Percentiles rank a stretch among this genome's conserved stretches.
Evolutionary conservation across 2,113 vertebrate species (phyloP).

Genomic region (Nycticorax nycticorax): DNA sequence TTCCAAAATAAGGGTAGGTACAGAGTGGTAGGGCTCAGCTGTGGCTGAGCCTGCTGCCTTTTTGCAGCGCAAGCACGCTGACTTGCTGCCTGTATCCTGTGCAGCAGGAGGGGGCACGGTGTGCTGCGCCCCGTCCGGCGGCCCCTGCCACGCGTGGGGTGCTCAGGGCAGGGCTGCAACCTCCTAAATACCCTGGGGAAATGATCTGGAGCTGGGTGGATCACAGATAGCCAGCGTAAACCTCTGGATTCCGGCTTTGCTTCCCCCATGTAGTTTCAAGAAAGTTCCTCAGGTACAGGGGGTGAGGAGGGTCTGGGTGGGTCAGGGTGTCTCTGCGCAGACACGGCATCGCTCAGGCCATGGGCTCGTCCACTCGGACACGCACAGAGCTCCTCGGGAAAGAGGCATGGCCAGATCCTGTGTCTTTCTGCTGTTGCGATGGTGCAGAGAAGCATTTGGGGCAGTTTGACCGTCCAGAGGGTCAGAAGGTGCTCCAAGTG

Average conservation of each 20-base stretch:
- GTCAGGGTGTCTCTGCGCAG: not conserved
- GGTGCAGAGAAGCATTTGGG: not conserved
- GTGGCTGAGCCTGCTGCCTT: not conserved
- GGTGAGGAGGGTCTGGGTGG: not conserved
- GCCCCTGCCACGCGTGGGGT: not conserved
- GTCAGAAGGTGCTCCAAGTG: not conserved
- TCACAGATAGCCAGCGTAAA: not conserved
- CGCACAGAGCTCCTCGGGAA: not conserved
- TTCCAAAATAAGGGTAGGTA: not conserved
- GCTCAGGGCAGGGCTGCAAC: not conserved
- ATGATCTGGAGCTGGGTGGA: not conserved
- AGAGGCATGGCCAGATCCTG: not conserved
- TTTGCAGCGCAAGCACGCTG: not conserved
- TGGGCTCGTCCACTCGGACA: accelerated
- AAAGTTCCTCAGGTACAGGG: not conserved
- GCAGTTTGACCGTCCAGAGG: not conserved
- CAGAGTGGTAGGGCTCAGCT: not conserved
- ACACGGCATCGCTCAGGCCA: accelerated
- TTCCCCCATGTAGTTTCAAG: not conserved
- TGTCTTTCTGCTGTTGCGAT: not conserved
- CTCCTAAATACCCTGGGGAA: not conserved
- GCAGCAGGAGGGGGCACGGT: not conserved
- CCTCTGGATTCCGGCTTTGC: not conserved
- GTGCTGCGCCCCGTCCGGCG: not conserved
- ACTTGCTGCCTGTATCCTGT: not conserved